These are phyloP conservation scores for Eupithecia dodoneata DNA, from an alignment of 2,888 invertebrate genomes.

Conservation along the genomic window DNA sequence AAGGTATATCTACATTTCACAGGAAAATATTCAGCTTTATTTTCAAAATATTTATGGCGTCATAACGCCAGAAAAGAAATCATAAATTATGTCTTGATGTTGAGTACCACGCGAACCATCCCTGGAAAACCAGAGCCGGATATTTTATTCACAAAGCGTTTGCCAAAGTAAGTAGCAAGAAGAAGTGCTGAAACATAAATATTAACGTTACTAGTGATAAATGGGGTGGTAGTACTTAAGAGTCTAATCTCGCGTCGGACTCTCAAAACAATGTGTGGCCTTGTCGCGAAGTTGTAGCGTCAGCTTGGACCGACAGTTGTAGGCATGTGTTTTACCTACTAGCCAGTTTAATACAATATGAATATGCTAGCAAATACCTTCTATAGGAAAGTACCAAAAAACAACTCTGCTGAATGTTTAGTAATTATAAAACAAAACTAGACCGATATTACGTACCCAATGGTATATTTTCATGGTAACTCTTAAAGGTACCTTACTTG, in stretches of 20 bases:
- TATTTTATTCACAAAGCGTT: slow-evolving; percentile 37
- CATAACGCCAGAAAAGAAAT: slow-evolving; percentile 29
- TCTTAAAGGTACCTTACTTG: neutral
- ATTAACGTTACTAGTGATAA: slow-evolving; percentile 45
- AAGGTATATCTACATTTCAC: neutral
- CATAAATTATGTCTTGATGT: slow-evolving; percentile 25
- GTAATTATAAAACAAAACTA: neutral
- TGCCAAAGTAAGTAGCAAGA: slow-evolving; percentile 28
- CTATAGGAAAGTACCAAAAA: neutral
- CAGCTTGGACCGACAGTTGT: slow-evolving; percentile 46
- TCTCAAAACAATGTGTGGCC: slow-evolving; percentile 50
- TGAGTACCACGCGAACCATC: slow-evolving; percentile 20
- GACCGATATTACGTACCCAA: too few species aligned
- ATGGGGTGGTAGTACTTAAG: slow-evolving; percentile 48
- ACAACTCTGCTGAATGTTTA: neutral
- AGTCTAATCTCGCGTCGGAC: slow-evolving; percentile 48
- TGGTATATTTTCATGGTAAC: neutral
- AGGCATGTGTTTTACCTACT: slow-evolving; percentile 14
- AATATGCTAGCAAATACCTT: neutral
- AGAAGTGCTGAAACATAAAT: slow-evolving; percentile 40
- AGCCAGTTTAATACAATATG: neutral
- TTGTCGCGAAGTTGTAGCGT: slow-evolving; percentile 52
- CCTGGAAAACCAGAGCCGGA: slow-evolving; percentile 17
- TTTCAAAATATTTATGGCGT: slow-evolving; percentile 28
- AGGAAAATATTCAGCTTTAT: slow-evolving; percentile 10